Percentiles rank a stretch among this genome's conserved stretches.
phyloP scores from a whole-genome alignment of 2,113 vertebrate genomes.

The Noctilio leporinus region DNA sequence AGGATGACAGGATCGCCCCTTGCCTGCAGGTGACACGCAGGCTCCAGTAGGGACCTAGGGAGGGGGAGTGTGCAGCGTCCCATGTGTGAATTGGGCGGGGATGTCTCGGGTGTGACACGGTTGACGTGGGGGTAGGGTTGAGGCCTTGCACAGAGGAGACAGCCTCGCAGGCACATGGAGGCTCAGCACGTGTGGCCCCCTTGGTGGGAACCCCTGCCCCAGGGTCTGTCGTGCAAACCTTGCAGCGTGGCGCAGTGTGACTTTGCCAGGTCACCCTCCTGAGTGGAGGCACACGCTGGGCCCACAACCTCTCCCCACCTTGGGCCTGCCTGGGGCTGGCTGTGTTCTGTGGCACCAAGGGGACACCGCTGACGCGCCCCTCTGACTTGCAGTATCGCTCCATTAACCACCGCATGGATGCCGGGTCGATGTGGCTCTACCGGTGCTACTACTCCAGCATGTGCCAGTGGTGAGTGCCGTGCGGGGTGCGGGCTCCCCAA shows the following conservation, averaged over 20 bases:
- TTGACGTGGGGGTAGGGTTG: rapidly evolving
- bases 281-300: neutral
- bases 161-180: rapidly evolving
- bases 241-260: rapidly evolving
- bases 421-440: slow-evolving; percentile 86
- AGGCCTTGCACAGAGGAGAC: neutral
- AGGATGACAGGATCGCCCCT: too few relatives aligned
- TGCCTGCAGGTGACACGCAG: rapidly evolving
- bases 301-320: rapidly evolving
- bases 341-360: rapidly evolving
- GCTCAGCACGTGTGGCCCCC: neutral
- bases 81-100: rapidly evolving
- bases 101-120: neutral
- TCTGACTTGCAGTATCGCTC: slow-evolving; percentile 87
- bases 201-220: rapidly evolving
- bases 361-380: neutral
- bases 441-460: slow-evolving; percentile 91
- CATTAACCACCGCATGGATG: slow-evolving; percentile 93
- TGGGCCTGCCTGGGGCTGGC: neutral
- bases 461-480: slow-evolving; percentile 87
- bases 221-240: rapidly evolving
- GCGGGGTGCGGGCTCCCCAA: rapidly evolving
- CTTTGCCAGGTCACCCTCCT: neutral
- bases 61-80: neutral
- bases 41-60: neutral